Percentiles rank a stretch among this genome's conserved stretches.
These are phyloP conservation scores for Hemiscyllium ocellatum DNA, from an alignment of 2,113 vertebrate species.

Conservation along the genomic window DNA sequence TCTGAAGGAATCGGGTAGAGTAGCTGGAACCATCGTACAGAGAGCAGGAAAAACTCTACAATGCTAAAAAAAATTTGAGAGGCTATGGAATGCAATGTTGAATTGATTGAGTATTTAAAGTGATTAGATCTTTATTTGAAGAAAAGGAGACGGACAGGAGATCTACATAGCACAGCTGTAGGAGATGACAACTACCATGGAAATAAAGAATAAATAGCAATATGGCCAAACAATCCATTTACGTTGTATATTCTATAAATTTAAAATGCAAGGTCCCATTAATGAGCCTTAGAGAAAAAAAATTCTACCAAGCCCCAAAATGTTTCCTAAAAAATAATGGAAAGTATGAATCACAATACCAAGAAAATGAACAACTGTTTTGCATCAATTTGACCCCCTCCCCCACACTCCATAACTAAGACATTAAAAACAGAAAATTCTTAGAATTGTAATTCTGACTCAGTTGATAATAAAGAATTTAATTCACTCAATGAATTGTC, in stretches of 20 bases:
- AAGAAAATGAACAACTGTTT: background rate
- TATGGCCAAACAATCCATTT: background rate
- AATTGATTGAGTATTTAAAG: background rate
- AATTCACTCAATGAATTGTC: background rate
- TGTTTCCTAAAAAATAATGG: too few relatives aligned
- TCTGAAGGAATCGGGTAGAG: background rate
- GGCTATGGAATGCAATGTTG: background rate
- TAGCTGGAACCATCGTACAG: background rate
- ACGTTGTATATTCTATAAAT: background rate
- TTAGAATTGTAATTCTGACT: background rate
- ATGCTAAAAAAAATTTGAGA: background rate
- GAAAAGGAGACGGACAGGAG: background rate
- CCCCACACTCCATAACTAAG: background rate
- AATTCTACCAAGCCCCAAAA: too few relatives aligned
- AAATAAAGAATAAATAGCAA: background rate
- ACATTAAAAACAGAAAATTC: background rate
- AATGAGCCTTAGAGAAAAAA: background rate
- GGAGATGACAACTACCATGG: background rate
- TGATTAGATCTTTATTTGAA: background rate
- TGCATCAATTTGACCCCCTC: background rate
- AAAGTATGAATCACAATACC: background rate
- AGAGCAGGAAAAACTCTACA: background rate
- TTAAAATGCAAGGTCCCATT: background rate
- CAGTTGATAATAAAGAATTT: background rate
- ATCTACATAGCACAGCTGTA: background rate